Evolutionary conservation across 2,113 vertebrate species (phyloP).

Genomic region (Burhinus oedicnemus): DNA sequence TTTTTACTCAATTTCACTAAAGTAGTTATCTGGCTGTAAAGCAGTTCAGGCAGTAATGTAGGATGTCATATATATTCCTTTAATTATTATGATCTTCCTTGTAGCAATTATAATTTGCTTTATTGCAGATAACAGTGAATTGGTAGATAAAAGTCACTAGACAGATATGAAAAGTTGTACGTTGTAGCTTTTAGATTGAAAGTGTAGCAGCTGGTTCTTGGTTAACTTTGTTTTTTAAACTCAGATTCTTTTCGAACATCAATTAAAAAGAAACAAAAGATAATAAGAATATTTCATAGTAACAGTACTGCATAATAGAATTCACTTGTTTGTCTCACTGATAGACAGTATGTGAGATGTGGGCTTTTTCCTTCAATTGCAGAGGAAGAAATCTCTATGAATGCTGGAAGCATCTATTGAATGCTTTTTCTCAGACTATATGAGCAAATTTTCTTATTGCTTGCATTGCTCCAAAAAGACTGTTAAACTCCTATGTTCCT

Average conservation of each 20-base stretch:
- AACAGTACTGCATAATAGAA: not conserved
- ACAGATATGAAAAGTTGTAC: slow-evolving; percentile 1
- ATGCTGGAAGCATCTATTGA: not conserved
- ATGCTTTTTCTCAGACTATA: not conserved
- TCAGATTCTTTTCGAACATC: not conserved
- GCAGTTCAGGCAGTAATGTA: slow-evolving; percentile 55
- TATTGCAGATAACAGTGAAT: slow-evolving; percentile 64
- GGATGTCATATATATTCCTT: slow-evolving; percentile 65
- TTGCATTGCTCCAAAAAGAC: not conserved
- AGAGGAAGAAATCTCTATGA: not conserved
- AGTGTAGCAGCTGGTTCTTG: not conserved
- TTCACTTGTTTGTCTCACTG: not conserved
- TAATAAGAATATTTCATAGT: slow-evolving; percentile 13
- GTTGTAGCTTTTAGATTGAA: not conserved
- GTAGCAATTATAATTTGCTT: slow-evolving; percentile 73
- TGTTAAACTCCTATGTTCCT: not conserved
- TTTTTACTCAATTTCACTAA: slow-evolving; percentile 38
- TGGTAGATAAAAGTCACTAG: slow-evolving; percentile 65
- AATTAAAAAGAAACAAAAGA: slow-evolving; percentile 4
- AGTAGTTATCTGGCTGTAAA: slow-evolving; percentile 59
- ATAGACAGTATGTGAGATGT: not conserved
- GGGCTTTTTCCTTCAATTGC: not conserved
- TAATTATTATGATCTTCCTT: slow-evolving; percentile 70
- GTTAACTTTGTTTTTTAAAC: slow-evolving; percentile 6
- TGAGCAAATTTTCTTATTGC: not conserved